phyloP scores from a whole-genome alignment of 2,888 invertebrate genomes.

The Tryphoninae sp. region DNA sequence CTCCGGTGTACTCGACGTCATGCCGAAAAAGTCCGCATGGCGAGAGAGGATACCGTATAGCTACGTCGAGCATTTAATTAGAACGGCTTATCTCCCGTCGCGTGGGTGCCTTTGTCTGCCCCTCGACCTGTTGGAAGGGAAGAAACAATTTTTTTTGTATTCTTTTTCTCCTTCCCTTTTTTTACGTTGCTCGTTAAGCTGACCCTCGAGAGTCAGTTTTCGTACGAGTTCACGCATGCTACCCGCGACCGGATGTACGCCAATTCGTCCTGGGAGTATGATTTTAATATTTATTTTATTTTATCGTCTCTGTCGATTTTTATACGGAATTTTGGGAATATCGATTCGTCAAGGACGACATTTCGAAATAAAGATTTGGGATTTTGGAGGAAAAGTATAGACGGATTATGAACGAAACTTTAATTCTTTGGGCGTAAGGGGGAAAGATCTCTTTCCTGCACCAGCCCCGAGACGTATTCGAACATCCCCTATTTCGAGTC shows the following conservation, averaged over 20 bases:
- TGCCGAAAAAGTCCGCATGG: slow-evolving; percentile 23
- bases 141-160: slow-evolving; percentile 50
- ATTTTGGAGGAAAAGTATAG: background rate
- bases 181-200: slow-evolving; percentile 6
- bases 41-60: slow-evolving; percentile 56
- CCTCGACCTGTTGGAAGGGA: slow-evolving; percentile 44
- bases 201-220: slow-evolving; percentile 33
- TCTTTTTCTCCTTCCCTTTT: slow-evolving; percentile 16
- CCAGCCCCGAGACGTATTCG: slow-evolving; percentile 9
- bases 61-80: slow-evolving; percentile 70
- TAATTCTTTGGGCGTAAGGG: background rate
- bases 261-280: slow-evolving; percentile 44
- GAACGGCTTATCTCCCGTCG: slow-evolving; percentile 67
- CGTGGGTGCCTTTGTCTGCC: slow-evolving; percentile 55
- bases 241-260: background rate
- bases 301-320: background rate
- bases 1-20: slow-evolving; percentile 34
- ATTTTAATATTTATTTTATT: background rate
- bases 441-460: slow-evolving; percentile 2
- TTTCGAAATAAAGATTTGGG: background rate
- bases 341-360: too few species aligned
- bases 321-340: background rate
- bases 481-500: slow-evolving; percentile 42
- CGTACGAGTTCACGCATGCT: background rate
- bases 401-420: slow-evolving; percentile 3